Base-by-base conservation (phyloP, 1,140 invertebrate genomes). In the Cotesia vestalis region DNA sequence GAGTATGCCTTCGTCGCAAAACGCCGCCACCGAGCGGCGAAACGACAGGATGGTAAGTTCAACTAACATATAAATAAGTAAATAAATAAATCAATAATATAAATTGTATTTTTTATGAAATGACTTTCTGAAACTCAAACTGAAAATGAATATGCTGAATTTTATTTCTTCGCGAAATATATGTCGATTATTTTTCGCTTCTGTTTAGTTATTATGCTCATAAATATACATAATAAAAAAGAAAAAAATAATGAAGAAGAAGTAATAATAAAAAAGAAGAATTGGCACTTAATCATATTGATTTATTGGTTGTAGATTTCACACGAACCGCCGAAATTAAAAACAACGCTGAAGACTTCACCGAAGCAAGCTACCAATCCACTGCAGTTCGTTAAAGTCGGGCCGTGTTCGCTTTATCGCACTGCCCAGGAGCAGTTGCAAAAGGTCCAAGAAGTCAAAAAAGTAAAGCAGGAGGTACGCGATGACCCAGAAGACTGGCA, bases 401-500 rank as follows among this genome's bases (percentile, higher is more conserved):
- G 93, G 59, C 94, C 94, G n/a, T 94, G 93, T 73, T 92, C 92
- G 74, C 89, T 96, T 59, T 95, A 94, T 83, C 91, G 92, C 80
- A 91, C 92, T 53, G 95, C 95, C 4, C 91, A 95, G 77, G 92
- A 96, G 81, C 95, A 96, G 84, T 89, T 96, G 55, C 91, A 94
- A 77, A 91, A 94, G 75, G 93, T 94, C 4, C 92, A 95, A 79
- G 93, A 95, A 80, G 92, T 94, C 35, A 94, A 94, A 80, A 94
- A 94, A 77, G 88, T 92, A 40, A 92, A 93, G 75, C 91, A 94
- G 79, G 91, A 93, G 63, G 87, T 90, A 0, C 86, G 90, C 66
- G 92, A 95, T 82, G 93, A 96, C 77, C 92, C 94, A 60, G 94
- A 95, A 83, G 95, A 96, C 80, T 97, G 96, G 96, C 95, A 96